Percentiles rank a stretch among this genome's conserved stretches.
Conservation (phyloP, 2,113 vertebrate species). For the Siniperca chuatsi region DNA sequence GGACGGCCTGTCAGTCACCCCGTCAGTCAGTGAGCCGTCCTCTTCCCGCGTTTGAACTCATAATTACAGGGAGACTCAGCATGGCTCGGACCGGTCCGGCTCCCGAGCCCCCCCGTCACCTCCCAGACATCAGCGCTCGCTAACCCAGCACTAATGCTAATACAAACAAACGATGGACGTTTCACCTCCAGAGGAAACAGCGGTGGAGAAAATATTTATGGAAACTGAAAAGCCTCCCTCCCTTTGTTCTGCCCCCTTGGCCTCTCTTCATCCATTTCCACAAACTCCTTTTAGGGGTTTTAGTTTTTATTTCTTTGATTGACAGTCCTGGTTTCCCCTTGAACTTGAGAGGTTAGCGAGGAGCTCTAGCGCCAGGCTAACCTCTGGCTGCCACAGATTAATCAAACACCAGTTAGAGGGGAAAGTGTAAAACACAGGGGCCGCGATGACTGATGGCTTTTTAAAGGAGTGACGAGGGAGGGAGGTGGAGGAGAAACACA, state of each 20-base stretch:
- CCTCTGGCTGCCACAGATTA: conserved; percentile 66
- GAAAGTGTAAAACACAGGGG: conserved; percentile 68
- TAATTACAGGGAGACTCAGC: conserved; percentile 85
- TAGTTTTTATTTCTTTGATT: conserved; percentile 56
- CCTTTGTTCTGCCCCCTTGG: conserved; percentile 37
- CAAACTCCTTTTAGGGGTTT: conserved; percentile 39
- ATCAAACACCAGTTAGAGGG: conserved; percentile 75
- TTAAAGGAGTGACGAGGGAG: conserved; percentile 65
- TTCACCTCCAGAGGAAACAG: conserved; percentile 70
- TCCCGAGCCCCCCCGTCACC: conserved; percentile 8
- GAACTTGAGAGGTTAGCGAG: conserved; percentile 28
- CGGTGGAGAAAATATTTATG: conserved; percentile 76
- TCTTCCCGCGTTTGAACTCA: conserved; percentile 81
- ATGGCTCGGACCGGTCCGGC: conserved; percentile 41
- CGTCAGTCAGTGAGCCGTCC: conserved; percentile 73
- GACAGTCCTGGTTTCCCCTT: conserved; percentile 50
- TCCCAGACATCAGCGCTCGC: conserved; percentile 38
- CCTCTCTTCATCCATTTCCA: conserved; percentile 59
- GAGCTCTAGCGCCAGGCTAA: conserved; percentile 53
- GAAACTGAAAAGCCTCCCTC: conserved; percentile 66
- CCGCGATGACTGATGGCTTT: conserved; percentile 64
- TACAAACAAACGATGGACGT: conserved; percentile 72
- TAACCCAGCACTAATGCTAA: conserved; percentile 73
- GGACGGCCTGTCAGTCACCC: conserved; percentile 82
- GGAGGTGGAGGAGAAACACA: conserved; percentile 43